Conservation (phyloP, 2,888 invertebrate species). For the Ennomos erosarius region DNA sequence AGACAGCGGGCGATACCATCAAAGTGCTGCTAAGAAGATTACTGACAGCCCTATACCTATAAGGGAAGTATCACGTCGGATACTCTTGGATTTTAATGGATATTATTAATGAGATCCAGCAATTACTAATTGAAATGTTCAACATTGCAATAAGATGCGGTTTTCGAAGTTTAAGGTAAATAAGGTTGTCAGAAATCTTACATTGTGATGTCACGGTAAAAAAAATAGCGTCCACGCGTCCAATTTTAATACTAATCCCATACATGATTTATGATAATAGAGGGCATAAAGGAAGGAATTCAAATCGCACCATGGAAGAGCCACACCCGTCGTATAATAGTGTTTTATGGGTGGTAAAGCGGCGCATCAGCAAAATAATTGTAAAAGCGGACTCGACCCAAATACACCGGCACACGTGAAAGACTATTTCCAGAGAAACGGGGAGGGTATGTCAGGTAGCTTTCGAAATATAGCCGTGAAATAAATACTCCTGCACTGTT, state of each 20-base stretch:
- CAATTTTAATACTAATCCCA: conserved; percentile 17
- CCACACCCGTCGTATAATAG: conserved; percentile 49
- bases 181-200: background rate
- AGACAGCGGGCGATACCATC: conserved; percentile 68
- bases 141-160: no score
- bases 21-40: conserved; percentile 63
- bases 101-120: conserved; percentile 11
- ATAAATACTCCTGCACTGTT: conserved; percentile 43
- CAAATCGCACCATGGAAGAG: conserved; percentile 37
- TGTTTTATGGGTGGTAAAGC: conserved; percentile 60
- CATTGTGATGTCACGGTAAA: conserved; percentile 14
- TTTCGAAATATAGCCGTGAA: conserved; percentile 60
- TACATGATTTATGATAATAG: conserved; percentile 28
- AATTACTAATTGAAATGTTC: background rate
- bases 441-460: conserved; percentile 71
- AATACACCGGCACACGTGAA: conserved; percentile 70
- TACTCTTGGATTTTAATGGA: conserved; percentile 33
- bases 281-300: conserved; percentile 27
- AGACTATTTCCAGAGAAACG: conserved; percentile 71
- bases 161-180: no score
- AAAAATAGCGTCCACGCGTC: conserved; percentile 10
- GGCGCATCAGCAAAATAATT: conserved; percentile 73
- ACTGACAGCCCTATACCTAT: conserved; percentile 47
- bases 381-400: conserved; percentile 76
- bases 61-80: conserved; percentile 42